A percentile compares a stretch with the other conserved stretches of the same genome.
Evolutionary conservation across 2,113 vertebrate species (phyloP).

Genomic region (Eonycteris spelaea): DNA sequence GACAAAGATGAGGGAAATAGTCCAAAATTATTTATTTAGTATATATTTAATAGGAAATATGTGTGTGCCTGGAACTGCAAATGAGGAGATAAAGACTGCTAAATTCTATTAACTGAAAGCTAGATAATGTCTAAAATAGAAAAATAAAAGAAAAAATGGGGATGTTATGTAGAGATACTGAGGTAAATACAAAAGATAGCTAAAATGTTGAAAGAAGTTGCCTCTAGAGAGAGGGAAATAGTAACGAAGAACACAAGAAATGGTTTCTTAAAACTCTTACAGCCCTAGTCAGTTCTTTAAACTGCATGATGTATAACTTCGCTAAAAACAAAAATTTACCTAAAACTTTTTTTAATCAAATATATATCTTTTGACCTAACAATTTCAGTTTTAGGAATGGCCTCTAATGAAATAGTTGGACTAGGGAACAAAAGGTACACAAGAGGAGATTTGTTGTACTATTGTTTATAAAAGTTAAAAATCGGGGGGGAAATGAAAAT

Average conservation of each 20-base stretch:
- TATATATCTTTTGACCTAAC: not conserved
- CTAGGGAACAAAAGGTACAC: not conserved
- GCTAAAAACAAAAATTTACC: not conserved
- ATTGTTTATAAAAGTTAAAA: not conserved
- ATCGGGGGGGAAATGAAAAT: not conserved
- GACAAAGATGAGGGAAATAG: not conserved
- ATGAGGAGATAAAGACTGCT: not conserved
- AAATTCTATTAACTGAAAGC: not conserved
- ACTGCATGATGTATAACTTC: not conserved
- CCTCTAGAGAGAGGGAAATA: not conserved
- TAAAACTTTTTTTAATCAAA: not conserved
- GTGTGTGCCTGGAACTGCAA: not conserved
- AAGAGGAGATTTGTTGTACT: not conserved
- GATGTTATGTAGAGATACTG: not conserved
- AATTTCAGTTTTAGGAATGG: not conserved
- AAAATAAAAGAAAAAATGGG: not conserved
- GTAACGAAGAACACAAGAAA: not conserved
- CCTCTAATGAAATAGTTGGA: not conserved
- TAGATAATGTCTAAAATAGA: constrained; percentile 11
- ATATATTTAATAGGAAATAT: not conserved
- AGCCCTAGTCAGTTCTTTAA: not conserved
- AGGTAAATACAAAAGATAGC: not conserved
- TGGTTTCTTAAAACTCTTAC: not conserved
- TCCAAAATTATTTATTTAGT: not conserved
- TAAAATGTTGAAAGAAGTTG: not conserved